Evolutionary conservation across 2,113 vertebrate genomes (phyloP).

Genomic region (Daboia siamensis): DNA sequence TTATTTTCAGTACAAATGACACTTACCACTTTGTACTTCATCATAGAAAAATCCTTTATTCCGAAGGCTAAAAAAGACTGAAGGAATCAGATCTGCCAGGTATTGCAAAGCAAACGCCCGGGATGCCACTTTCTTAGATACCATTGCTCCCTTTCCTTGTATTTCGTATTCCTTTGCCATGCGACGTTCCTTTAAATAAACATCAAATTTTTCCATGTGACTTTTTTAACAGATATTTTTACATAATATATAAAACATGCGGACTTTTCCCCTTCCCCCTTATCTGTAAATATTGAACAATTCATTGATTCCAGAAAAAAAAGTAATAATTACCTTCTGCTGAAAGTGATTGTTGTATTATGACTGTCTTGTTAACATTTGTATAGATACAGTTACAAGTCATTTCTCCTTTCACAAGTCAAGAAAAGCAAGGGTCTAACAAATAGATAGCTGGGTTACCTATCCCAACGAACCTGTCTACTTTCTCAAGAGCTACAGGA

Average conservation of each 20-base stretch:
- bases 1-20: not conserved
- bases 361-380: not conserved
- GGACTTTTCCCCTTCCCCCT: not conserved
- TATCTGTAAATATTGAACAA: not conserved
- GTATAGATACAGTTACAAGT: not conserved
- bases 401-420: not conserved
- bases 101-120: constrained; percentile 78
- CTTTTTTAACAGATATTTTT: not conserved
- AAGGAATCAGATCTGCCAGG: constrained; percentile 82
- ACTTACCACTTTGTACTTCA: constrained; percentile 82
- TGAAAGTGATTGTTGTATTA: not conserved
- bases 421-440: not conserved
- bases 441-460: not conserved
- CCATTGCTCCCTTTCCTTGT: constrained; percentile 75
- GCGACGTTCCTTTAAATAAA: constrained; percentile 74
- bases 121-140: constrained; percentile 83
- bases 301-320: not conserved
- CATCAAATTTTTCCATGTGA: not conserved
- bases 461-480: not conserved
- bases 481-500: not conserved
- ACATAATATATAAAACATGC: not conserved
- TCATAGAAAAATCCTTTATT: constrained; percentile 88
- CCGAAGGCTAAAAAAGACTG: constrained; percentile 77
- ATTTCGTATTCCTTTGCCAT: constrained; percentile 75
- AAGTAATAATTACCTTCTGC: not conserved